These are phyloP conservation scores for Achlya flavicornis DNA, from an alignment of 2,888 invertebrate genomes.

Conservation along the genomic window DNA sequence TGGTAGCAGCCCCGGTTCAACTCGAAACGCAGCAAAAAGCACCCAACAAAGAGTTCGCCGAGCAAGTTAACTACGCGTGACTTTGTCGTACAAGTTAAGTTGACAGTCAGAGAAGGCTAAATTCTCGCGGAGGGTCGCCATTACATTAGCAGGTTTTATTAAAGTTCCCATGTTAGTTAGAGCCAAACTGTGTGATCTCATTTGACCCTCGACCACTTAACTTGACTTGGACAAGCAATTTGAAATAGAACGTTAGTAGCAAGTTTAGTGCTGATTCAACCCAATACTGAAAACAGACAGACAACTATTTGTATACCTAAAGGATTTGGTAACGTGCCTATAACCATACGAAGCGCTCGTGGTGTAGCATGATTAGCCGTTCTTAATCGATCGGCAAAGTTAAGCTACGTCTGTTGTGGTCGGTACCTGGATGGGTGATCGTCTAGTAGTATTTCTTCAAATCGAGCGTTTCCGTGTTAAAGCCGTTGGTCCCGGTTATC, in stretches of 20 bases:
- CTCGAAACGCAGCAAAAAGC: background rate
- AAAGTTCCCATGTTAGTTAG: background rate
- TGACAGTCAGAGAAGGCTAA: background rate
- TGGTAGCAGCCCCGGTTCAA: background rate
- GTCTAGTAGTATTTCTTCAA: no score
- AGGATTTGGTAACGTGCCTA: no score
- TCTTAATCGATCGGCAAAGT: no score
- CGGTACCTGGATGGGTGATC: no score
- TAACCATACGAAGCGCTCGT: no score
- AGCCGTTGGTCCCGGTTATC: no score
- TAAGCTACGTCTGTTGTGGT: no score
- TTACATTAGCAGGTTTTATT: slow-evolving; percentile 4
- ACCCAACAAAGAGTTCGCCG: background rate
- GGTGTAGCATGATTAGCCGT: no score
- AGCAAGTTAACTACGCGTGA: slow-evolving; percentile 7
- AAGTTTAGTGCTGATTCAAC: no score
- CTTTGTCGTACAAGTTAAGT: slow-evolving; percentile 6
- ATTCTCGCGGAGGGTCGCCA: background rate
- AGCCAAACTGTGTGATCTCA: background rate
- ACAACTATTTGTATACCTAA: no score
- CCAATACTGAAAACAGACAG: no score
- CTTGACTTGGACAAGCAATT: background rate
- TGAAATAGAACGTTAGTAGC: background rate
- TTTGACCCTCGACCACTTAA: background rate
- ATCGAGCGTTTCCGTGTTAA: no score